Evolutionary conservation across 1,140 invertebrate species (phyloP).

Genomic region (Brachionus angularis): DNA sequence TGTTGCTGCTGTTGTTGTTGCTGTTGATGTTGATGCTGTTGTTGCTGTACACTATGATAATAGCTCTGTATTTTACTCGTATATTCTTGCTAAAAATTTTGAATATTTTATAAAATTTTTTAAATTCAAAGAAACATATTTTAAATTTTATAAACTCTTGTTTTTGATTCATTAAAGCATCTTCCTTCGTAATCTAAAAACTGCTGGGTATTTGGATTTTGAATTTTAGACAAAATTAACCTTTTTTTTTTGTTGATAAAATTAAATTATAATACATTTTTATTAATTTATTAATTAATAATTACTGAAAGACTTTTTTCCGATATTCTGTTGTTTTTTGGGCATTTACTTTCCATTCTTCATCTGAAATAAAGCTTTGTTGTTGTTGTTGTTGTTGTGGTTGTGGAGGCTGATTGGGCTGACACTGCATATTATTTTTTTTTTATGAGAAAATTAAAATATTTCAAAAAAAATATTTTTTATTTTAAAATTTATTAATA

Average conservation of each 20-base stretch:
- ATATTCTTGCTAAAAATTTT: background rate
- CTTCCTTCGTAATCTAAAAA: slow-evolving; percentile 1
- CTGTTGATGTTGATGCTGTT: slow-evolving; percentile 1
- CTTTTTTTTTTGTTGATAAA: background rate
- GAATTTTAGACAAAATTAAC: background rate
- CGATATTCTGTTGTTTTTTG: slow-evolving; percentile 19
- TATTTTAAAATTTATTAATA: too few relatives aligned
- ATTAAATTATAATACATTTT: background rate
- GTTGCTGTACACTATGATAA: background rate
- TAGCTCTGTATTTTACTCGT: slow-evolving; percentile 7
- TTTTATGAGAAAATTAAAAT: too few relatives aligned
- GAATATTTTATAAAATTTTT: background rate
- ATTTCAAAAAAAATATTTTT: too few relatives aligned
- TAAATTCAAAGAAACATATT: background rate
- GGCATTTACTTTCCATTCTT: slow-evolving; percentile 37
- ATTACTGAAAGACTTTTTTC: slow-evolving; percentile 8
- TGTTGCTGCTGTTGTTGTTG: slow-evolving; percentile 22
- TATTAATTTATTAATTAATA: too few relatives aligned
- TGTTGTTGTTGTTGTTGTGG: too few relatives aligned
- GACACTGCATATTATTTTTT: too few relatives aligned
- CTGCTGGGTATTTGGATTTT: background rate
- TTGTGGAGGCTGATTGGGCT: too few relatives aligned
- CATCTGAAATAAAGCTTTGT: too few relatives aligned
- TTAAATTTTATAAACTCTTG: background rate
- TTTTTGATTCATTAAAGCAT: slow-evolving; percentile 14